Evolutionary conservation across 2,797 vertebrate genomes (phyloP).

Genomic region (Chelon labrosus): DNA sequence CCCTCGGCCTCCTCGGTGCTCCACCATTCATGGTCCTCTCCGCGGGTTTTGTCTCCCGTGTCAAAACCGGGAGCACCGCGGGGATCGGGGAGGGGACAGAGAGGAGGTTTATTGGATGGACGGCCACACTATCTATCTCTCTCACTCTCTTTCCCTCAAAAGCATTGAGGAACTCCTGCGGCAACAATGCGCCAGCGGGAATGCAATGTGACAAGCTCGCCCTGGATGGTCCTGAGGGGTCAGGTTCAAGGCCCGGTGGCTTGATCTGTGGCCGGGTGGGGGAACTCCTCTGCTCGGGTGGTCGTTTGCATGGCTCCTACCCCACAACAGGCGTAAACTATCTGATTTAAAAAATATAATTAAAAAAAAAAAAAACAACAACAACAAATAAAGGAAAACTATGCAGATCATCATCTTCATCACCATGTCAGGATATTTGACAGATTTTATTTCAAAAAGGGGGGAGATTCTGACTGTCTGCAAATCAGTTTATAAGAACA

Average conservation of each 20-base stretch:
- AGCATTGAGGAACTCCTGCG: constrained; percentile 36
- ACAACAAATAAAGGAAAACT: neutral
- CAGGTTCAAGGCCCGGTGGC: constrained; percentile 81
- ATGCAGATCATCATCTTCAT: neutral
- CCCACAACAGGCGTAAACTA: neutral
- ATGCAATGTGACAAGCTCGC: constrained; percentile 58
- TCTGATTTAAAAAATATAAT: neutral
- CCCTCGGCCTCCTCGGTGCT: constrained; percentile 85
- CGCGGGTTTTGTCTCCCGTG: constrained; percentile 86
- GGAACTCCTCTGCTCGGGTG: constrained; percentile 60
- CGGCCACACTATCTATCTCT: constrained; percentile 73
- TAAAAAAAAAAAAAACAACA: neutral
- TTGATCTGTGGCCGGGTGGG: constrained; percentile 59
- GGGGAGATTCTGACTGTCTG: no score
- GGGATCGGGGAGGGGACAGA: constrained; percentile 67
- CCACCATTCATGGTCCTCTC: constrained; percentile 89
- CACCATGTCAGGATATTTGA: neutral
- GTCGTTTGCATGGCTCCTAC: constrained; percentile 51
- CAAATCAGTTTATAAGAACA: neutral
- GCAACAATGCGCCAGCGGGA: constrained; percentile 70
- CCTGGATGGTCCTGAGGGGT: constrained; percentile 70
- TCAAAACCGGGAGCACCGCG: constrained; percentile 84
- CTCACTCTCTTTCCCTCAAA: neutral
- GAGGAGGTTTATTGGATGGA: constrained; percentile 74
- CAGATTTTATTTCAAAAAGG: neutral